Percentiles rank a stretch among this genome's conserved stretches.
Conservation (phyloP, 2,113 vertebrate genomes). For the Cyprinodon brontotheroides region DNA sequence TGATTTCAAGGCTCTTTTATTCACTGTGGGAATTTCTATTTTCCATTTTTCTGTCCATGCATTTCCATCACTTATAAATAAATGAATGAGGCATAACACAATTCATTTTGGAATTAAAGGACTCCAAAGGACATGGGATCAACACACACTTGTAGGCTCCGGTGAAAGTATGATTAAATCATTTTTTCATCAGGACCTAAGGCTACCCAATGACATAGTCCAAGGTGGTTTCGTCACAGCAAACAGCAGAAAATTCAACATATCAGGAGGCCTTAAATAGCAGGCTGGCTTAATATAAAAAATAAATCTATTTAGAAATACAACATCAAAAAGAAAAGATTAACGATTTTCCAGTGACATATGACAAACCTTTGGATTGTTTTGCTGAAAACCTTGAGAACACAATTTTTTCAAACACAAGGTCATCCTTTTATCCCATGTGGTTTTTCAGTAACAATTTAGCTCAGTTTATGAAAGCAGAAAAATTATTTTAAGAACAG, state of each 20-base stretch:
- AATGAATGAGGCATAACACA: constrained; percentile 30
- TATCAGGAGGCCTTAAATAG: constrained; percentile 13
- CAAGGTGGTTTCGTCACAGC: constrained; percentile 30
- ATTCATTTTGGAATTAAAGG: constrained; percentile 52
- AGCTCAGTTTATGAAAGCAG: constrained; percentile 22
- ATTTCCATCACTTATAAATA: constrained; percentile 36
- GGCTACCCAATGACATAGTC: constrained; percentile 34
- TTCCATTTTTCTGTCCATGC: constrained; percentile 10
- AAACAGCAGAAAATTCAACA: constrained; percentile 18
- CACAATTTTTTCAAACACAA: background rate
- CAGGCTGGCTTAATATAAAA: background rate
- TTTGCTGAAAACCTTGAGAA: background rate
- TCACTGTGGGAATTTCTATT: constrained; percentile 16
- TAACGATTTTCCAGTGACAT: background rate
- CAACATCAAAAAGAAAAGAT: constrained; percentile 7
- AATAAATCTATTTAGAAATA: constrained; percentile 17
- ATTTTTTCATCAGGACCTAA: constrained; percentile 34
- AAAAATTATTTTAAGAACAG: constrained; percentile 14
- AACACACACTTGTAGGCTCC: background rate
- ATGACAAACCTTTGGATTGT: background rate
- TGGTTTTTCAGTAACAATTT: background rate
- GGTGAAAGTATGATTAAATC: constrained; percentile 28
- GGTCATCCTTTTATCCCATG: background rate
- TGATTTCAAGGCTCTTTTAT: constrained; percentile 43
- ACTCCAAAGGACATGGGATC: constrained; percentile 12